Evolutionary conservation across 2,888 invertebrate genomes (phyloP).

Genomic region (Epiblema foenella): DNA sequence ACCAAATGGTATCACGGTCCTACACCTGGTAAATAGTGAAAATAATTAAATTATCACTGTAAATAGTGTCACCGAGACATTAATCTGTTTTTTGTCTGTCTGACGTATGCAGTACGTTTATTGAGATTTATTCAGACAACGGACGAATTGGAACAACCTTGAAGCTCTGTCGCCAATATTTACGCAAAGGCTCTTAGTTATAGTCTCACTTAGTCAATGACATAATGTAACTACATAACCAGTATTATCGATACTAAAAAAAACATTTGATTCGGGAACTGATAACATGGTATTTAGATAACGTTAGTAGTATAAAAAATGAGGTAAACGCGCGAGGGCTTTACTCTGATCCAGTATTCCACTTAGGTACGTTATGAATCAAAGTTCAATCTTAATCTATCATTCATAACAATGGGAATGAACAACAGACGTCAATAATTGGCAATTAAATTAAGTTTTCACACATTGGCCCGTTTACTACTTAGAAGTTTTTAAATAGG

Average conservation of each 20-base stretch:
- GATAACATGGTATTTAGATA: too few relatives aligned
- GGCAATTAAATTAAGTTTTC: too few relatives aligned
- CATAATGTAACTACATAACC: slow-evolving; percentile 55
- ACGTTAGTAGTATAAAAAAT: too few relatives aligned
- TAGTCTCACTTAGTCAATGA: slow-evolving; percentile 62
- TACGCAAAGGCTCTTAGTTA: slow-evolving; percentile 61
- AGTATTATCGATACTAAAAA: slow-evolving; percentile 38
- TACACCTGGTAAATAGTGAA: background rate
- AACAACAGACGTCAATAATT: too few relatives aligned
- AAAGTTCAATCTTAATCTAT: too few relatives aligned
- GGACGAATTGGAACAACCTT: slow-evolving; percentile 67
- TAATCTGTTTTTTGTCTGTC: slow-evolving; percentile 20
- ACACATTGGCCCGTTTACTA: too few relatives aligned
- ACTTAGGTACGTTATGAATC: too few relatives aligned
- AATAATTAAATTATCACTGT: background rate
- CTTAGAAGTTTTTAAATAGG: too few relatives aligned
- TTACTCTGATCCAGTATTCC: too few relatives aligned
- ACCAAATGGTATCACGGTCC: background rate
- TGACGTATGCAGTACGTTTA: slow-evolving; percentile 34
- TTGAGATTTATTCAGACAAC: slow-evolving; percentile 44
- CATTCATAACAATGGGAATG: too few relatives aligned
- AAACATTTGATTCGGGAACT: background rate
- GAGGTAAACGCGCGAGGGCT: too few relatives aligned
- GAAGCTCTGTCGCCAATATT: slow-evolving; percentile 68
- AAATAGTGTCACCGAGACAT: background rate